A percentile compares a stretch with the other conserved stretches of the same genome.
These are phyloP conservation scores for Cheilinus undulatus DNA, from an alignment of 2,113 vertebrate species.

Conservation along the genomic window DNA sequence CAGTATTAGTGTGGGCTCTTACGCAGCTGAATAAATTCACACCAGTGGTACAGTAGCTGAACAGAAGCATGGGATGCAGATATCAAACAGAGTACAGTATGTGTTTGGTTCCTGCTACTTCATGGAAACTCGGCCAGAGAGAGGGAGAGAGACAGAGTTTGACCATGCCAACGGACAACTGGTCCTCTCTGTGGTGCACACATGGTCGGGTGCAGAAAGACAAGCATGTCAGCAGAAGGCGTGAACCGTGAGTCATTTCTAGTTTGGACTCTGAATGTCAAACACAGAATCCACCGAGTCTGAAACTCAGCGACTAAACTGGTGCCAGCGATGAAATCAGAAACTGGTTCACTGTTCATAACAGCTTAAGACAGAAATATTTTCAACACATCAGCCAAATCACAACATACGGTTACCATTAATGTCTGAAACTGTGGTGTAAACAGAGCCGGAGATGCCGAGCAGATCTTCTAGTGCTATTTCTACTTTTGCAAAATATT, in stretches of 20 bases:
- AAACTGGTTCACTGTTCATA: background rate
- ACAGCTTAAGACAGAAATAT: too few species aligned
- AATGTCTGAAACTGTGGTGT: too few species aligned
- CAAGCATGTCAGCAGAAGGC: conserved; percentile 23
- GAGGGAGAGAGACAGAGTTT: background rate
- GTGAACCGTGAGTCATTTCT: background rate
- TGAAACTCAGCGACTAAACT: background rate
- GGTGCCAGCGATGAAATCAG: background rate
- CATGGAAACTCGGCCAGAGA: conserved; percentile 8
- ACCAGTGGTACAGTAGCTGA: too few species aligned
- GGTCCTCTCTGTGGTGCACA: conserved; percentile 35
- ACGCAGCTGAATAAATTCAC: too few species aligned
- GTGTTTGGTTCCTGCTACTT: background rate
- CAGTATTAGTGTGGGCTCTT: too few species aligned
- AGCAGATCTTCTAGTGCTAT: too few species aligned
- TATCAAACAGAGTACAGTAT: conserved; percentile 1
- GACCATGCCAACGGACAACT: conserved; percentile 36
- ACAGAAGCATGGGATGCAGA: background rate
- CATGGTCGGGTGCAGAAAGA: conserved; percentile 44
- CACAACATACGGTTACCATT: too few species aligned
- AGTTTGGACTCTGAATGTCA: background rate
- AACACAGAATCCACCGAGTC: background rate
- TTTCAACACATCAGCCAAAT: too few species aligned
- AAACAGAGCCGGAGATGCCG: too few species aligned
- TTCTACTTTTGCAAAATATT: too few species aligned